Conservation (phyloP, 2,113 vertebrate genomes). For the Zosterops lateralis region DNA sequence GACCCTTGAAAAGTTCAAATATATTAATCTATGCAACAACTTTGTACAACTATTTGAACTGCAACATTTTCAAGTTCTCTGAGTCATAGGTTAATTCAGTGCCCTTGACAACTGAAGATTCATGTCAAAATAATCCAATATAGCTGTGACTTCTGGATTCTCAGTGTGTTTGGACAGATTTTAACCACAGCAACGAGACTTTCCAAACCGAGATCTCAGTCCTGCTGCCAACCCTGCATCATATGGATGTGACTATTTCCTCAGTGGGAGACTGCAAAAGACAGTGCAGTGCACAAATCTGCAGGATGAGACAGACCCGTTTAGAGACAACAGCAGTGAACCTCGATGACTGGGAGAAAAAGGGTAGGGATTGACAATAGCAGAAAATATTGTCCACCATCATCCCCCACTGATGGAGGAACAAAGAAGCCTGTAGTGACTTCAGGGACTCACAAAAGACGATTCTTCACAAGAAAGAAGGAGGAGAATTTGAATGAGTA, state of each 20-base stretch:
- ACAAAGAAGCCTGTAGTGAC: neutral
- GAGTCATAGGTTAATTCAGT: neutral
- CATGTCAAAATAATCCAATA: neutral
- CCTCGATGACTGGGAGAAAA: neutral
- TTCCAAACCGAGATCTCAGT: neutral
- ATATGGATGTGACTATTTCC: neutral
- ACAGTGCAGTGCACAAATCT: neutral
- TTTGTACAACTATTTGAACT: neutral
- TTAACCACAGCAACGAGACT: neutral
- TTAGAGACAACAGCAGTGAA: neutral
- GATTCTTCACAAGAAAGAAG: neutral
- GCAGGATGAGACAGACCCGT: neutral
- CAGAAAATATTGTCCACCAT: neutral
- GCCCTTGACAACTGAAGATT: neutral
- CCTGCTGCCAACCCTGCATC: neutral
- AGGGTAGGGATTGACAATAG: neutral
- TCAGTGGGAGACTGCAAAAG: neutral
- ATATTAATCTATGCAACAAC: neutral
- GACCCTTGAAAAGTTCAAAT: neutral
- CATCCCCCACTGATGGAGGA: neutral
- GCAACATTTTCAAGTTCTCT: neutral
- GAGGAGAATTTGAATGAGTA: neutral
- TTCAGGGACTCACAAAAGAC: neutral
- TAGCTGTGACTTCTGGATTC: neutral
- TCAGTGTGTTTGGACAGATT: neutral